Conservation (phyloP, 2,113 vertebrate species). For the Apaloderma vittatum region DNA sequence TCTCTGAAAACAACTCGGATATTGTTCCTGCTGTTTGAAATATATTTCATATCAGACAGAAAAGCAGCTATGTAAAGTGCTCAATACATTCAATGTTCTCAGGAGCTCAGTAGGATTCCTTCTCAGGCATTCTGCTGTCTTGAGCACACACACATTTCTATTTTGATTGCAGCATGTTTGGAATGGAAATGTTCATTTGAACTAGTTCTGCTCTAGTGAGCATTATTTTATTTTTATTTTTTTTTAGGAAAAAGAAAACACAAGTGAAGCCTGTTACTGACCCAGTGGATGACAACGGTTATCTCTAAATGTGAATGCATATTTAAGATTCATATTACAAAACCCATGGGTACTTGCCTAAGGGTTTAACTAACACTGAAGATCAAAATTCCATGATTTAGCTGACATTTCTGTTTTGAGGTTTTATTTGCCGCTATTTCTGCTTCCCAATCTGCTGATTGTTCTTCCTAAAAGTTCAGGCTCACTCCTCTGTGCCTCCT, state of each 20-base stretch:
- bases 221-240: neutral
- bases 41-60: neutral
- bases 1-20: neutral
- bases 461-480: neutral
- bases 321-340: neutral
- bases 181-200: neutral
- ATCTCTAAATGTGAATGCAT: neutral
- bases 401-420: neutral
- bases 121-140: neutral
- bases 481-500: neutral
- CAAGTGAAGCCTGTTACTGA: neutral
- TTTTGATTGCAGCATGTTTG: neutral
- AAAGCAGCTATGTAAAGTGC: neutral
- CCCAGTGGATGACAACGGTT: neutral
- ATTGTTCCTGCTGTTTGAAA: neutral
- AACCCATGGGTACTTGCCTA: neutral
- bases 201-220: neutral
- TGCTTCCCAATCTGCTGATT: neutral
- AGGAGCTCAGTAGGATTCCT: neutral
- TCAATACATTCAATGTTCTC: neutral
- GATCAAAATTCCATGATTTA: rapidly evolving
- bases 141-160: neutral
- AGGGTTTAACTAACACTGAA: neutral
- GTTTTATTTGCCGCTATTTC: neutral
- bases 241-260: neutral